Conservation (phyloP, 2,888 invertebrate genomes). For the Dorcus parallelipipedus region DNA sequence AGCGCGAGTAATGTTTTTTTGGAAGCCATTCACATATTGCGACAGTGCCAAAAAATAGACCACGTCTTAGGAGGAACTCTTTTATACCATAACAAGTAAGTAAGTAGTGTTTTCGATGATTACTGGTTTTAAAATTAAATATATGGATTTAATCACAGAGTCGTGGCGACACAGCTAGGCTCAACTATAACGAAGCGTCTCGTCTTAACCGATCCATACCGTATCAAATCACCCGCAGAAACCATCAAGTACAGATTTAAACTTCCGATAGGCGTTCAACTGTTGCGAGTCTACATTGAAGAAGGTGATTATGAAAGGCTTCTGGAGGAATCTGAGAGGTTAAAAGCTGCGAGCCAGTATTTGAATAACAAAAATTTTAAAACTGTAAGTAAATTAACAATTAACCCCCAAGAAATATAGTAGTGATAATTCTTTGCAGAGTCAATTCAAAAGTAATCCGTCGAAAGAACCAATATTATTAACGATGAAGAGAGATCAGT, state of each 20-base stretch:
- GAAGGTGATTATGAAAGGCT: slow-evolving; percentile 59
- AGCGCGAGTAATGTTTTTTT: slow-evolving; percentile 83
- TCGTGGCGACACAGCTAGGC: slow-evolving; percentile 75
- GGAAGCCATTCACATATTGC: slow-evolving; percentile 82
- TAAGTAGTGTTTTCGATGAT: slow-evolving; percentile 33
- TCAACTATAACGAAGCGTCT: slow-evolving; percentile 73
- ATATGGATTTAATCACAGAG: slow-evolving; percentile 53
- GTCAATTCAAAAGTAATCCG: slow-evolving; percentile 11
- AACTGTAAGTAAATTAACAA: not conserved
- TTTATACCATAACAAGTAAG: slow-evolving; percentile 85
- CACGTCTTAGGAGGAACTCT: slow-evolving; percentile 82
- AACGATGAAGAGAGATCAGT: slow-evolving; percentile 74
- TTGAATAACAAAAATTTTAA: slow-evolving; percentile 16
- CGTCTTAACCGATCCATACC: slow-evolving; percentile 77
- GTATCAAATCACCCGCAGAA: slow-evolving; percentile 80
- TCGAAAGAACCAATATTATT: slow-evolving; percentile 53
- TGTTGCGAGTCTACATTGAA: slow-evolving; percentile 73
- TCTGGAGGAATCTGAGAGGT: slow-evolving; percentile 48
- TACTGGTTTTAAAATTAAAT: slow-evolving; percentile 6
- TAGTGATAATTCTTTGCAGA: slow-evolving; percentile 4
- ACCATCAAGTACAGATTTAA: slow-evolving; percentile 63
- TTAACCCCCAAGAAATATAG: slow-evolving; percentile 5
- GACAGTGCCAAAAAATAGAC: slow-evolving; percentile 74
- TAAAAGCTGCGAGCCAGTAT: slow-evolving; percentile 44
- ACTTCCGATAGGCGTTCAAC: slow-evolving; percentile 76